Percentiles rank a stretch among this genome's conserved stretches.
Evolutionary conservation across 2,113 vertebrate species (phyloP).

Genomic region (Zeus faber): DNA sequence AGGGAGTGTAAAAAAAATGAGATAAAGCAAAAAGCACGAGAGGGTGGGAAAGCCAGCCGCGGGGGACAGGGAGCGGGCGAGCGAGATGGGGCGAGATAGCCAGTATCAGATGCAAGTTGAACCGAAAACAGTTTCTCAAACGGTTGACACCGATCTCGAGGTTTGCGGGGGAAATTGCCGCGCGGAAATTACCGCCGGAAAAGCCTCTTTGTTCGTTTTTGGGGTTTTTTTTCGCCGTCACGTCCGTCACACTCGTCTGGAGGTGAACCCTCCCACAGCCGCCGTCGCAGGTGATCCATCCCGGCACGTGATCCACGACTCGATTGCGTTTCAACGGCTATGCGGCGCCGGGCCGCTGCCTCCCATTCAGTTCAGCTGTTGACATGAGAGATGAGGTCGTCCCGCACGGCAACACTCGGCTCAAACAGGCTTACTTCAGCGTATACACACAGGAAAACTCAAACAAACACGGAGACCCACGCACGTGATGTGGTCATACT

Average conservation of each 20-base stretch:
- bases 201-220: no score
- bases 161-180: conserved; percentile 9
- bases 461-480: background rate
- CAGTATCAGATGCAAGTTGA: background rate
- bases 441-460: background rate
- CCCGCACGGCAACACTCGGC: background rate
- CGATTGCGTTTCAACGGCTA: background rate
- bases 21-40: no score
- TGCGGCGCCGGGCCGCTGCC: background rate
- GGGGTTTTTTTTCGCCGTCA: no score
- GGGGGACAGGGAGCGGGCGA: conserved; percentile 17
- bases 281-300: background rate
- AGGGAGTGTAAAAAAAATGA: background rate
- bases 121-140: conserved; percentile 17
- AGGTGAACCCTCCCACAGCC: conserved; percentile 9
- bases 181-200: no score
- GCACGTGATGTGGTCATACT: no score
- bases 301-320: background rate
- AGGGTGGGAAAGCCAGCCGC: no score
- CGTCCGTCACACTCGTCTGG: conserved; percentile 26
- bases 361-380: background rate
- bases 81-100: background rate
- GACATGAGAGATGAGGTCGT: background rate
- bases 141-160: conserved; percentile 34
- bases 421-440: background rate